Evolutionary conservation across 2,888 invertebrate genomes (phyloP).

Genomic region (Rhyacophila evoluta): DNA sequence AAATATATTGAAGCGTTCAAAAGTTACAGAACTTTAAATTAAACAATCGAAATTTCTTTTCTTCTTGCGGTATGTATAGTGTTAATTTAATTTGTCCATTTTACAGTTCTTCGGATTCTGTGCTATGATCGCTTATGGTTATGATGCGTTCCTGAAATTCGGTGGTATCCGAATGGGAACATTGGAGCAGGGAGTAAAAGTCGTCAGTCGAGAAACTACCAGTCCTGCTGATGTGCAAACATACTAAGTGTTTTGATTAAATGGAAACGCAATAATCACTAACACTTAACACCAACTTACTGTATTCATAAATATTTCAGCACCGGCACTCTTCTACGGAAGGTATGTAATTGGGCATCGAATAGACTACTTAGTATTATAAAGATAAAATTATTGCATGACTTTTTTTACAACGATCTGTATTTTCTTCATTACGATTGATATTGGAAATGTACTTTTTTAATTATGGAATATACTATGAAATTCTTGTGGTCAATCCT

Average conservation of each 20-base stretch:
- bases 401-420: too few relatives aligned
- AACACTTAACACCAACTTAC: background rate
- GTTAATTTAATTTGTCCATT: slow-evolving; percentile 44
- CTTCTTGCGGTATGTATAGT: too few relatives aligned
- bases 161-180: slow-evolving; percentile 75
- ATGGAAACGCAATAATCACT: background rate
- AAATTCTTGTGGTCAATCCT: too few relatives aligned
- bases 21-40: too few relatives aligned
- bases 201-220: slow-evolving; percentile 75
- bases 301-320: background rate
- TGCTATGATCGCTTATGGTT: slow-evolving; percentile 82
- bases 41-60: too few relatives aligned
- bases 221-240: slow-evolving; percentile 67
- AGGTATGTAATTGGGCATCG: background rate
- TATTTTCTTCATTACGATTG: too few relatives aligned
- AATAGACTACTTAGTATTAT: too few relatives aligned
- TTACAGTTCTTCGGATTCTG: slow-evolving; percentile 89
- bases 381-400: too few relatives aligned
- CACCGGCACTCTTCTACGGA: background rate
- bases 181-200: slow-evolving; percentile 79
- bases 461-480: too few relatives aligned
- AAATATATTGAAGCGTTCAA: too few relatives aligned
- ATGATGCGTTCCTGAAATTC: slow-evolving; percentile 85
- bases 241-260: slow-evolving; percentile 24
- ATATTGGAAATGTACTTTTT: too few relatives aligned